phyloP scores from a whole-genome alignment of 2,888 invertebrate genomes.

The Caenorhabditis sp. region DNA sequence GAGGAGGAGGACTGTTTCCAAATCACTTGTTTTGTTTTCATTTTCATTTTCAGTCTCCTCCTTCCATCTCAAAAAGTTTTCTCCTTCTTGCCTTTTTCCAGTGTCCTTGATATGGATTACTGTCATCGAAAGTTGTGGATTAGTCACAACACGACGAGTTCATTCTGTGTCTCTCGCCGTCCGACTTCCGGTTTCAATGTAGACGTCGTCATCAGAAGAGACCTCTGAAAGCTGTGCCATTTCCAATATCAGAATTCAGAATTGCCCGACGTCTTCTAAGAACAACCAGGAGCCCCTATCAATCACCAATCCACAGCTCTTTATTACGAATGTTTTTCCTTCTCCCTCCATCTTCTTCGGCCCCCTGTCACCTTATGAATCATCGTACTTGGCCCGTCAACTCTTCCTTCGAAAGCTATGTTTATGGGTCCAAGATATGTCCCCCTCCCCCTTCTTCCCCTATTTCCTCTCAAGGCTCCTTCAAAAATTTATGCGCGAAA shows the following conservation, averaged over 20 bases:
- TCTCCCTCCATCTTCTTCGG: not conserved
- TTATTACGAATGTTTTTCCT: not conserved
- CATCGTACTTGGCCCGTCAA: not conserved
- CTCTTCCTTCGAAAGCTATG: not conserved
- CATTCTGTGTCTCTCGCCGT: not conserved
- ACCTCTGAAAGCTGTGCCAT: no score
- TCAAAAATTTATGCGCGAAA: slow-evolving; percentile 55
- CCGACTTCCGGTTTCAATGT: not conserved
- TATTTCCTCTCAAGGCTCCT: no score
- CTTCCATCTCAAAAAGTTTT: no score
- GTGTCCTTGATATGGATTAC: not conserved
- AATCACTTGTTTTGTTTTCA: not conserved
- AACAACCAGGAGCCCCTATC: no score
- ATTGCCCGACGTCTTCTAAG: no score
- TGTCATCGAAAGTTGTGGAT: slow-evolving; percentile 2
- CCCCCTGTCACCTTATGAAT: slow-evolving; percentile 1
- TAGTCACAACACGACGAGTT: slow-evolving; percentile 3
- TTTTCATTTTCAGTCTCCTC: not conserved
- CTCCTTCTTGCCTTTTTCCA: not conserved
- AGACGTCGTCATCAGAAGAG: no score
- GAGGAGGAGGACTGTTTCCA: not conserved
- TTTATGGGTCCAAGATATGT: not conserved
- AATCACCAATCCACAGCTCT: not conserved
- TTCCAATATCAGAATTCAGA: no score
- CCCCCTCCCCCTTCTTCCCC: not conserved